phyloP scores from a whole-genome alignment of 2,888 invertebrate species.

The Perithous albicinctus region DNA sequence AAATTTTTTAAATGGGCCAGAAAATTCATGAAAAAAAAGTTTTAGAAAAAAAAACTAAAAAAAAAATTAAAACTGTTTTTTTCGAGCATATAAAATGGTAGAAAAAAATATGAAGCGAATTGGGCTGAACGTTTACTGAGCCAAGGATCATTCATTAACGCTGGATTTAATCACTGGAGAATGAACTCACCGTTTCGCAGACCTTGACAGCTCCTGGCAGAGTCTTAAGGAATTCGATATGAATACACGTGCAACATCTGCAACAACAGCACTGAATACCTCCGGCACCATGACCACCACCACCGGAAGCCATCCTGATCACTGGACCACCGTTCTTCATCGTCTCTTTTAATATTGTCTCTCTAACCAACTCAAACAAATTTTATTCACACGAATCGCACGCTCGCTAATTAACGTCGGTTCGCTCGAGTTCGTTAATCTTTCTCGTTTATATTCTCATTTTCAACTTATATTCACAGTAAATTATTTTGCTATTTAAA shows the following conservation, averaged over 20 bases:
- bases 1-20: no score
- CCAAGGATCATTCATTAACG: no score
- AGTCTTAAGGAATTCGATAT: conserved; percentile 91
- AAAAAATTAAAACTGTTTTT: no score
- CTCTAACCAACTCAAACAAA: not conserved
- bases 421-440: conserved; percentile 65
- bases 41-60: no score
- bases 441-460: conserved; percentile 58
- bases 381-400: conserved; percentile 19
- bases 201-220: conserved; percentile 91
- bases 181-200: conserved; percentile 88
- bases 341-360: conserved; percentile 43
- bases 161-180: no score
- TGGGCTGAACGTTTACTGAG: no score
- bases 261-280: conserved; percentile 90
- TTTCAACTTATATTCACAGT: conserved; percentile 49
- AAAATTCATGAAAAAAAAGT: no score
- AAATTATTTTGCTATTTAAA: not conserved
- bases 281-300: conserved; percentile 80
- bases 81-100: no score
- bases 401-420: conserved; percentile 40
- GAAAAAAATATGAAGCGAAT: no score
- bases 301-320: conserved; percentile 78
- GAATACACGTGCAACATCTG: conserved; percentile 92
- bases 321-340: conserved; percentile 77